These are phyloP conservation scores for Umimayanthus kanabou DNA, from an alignment of 92 coral and sea anemone species.

Conservation along the genomic window DNA sequence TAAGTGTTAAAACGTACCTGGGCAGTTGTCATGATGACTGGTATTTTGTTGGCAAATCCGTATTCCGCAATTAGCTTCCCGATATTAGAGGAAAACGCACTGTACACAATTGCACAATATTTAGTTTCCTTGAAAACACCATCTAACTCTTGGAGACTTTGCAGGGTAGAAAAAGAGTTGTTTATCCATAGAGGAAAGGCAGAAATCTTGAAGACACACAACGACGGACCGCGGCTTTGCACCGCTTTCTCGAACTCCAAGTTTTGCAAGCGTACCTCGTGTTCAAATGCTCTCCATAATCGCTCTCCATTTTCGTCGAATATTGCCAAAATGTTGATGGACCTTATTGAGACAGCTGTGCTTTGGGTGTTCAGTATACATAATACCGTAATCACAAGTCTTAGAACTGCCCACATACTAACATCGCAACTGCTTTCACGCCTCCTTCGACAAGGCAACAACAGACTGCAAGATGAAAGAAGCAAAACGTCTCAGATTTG, in stretches of 20 bases:
- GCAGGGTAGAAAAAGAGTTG: constrained; percentile 30
- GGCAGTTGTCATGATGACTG: constrained; percentile 7
- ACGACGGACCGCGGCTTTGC: neutral
- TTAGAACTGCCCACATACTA: constrained; percentile 2
- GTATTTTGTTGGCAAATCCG: constrained; percentile 1
- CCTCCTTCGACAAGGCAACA: constrained; percentile 8
- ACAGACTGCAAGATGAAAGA: neutral
- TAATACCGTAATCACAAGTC: neutral
- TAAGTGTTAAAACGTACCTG: neutral
- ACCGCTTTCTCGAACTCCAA: constrained; percentile 2
- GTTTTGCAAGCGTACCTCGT: constrained; percentile 14
- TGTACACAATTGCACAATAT: constrained; percentile 22
- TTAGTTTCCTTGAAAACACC: neutral
- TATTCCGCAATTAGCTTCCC: constrained; percentile 27
- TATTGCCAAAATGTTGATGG: constrained; percentile 5
- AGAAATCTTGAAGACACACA: neutral
- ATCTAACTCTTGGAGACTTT: neutral
- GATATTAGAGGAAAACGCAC: constrained; percentile 6
- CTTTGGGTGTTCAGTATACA: neutral
- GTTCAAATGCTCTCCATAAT: neutral
- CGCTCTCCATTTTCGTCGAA: constrained; percentile 12
- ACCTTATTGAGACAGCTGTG: neutral
- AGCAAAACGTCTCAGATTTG: neutral
- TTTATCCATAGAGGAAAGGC: constrained; percentile 26
- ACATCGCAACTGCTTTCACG: neutral